Conservation (phyloP, 2,797 vertebrate species). For the Columba guinea region DNA sequence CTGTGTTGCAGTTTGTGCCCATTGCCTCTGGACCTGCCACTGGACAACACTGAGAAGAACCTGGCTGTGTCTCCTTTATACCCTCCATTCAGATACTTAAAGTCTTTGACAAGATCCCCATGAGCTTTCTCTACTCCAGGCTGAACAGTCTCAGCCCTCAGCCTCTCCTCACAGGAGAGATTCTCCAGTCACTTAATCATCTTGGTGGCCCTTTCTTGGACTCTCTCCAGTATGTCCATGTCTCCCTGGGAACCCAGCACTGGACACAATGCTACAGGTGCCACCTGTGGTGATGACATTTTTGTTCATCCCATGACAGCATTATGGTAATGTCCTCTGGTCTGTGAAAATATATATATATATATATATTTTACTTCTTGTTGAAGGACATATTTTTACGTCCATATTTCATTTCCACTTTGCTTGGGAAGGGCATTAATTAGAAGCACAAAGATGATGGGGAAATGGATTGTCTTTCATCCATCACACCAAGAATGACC, state of each 20-base stretch:
- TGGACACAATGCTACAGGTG: background rate
- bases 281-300: background rate
- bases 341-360: background rate
- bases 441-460: background rate
- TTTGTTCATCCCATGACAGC: background rate
- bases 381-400: background rate
- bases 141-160: background rate
- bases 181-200: background rate
- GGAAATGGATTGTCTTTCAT: background rate
- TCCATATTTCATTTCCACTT: background rate
- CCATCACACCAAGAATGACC: background rate
- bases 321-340: background rate
- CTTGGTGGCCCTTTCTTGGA: background rate
- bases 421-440: background rate
- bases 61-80: background rate
- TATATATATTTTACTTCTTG: background rate
- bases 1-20: background rate
- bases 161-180: background rate
- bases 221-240: accelerated
- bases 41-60: background rate
- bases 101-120: background rate
- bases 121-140: background rate
- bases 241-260: background rate
- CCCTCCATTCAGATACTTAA: background rate
- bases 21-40: background rate